phyloP scores from a whole-genome alignment of 2,113 vertebrate genomes.

The Hylia prasina region DNA sequence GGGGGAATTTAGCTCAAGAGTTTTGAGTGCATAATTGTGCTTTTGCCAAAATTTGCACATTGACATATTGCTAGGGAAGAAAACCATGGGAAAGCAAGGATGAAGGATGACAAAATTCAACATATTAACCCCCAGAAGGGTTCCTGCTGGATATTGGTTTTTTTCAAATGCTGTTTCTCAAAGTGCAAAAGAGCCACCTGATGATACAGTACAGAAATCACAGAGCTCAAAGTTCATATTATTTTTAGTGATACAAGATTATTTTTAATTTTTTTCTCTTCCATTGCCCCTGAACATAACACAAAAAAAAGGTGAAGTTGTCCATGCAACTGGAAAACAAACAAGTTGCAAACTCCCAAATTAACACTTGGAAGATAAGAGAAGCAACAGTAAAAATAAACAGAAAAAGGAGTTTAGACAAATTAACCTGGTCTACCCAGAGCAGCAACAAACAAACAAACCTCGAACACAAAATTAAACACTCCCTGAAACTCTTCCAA shows the following conservation, averaged over 20 bases:
- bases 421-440: neutral
- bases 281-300: neutral
- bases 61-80: neutral
- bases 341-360: neutral
- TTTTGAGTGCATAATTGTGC: neutral
- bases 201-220: neutral
- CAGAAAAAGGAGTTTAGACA: neutral
- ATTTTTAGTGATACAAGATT: neutral
- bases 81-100: neutral
- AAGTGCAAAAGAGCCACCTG: neutral
- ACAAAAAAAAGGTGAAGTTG: neutral
- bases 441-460: neutral
- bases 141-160: neutral
- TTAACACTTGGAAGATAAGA: neutral
- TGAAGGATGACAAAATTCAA: neutral
- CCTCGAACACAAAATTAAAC: rapidly evolving
- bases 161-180: neutral
- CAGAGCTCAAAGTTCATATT: neutral
- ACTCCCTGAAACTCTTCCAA: neutral
- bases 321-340: neutral
- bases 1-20: neutral
- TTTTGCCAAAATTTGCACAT: neutral
- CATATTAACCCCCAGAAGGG: neutral
- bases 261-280: neutral
- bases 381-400: neutral